A percentile compares a stretch with the other conserved stretches of the same genome.
Conservation (phyloP, 2,797 vertebrate species). For the Pipistrellus pygmaeus region DNA sequence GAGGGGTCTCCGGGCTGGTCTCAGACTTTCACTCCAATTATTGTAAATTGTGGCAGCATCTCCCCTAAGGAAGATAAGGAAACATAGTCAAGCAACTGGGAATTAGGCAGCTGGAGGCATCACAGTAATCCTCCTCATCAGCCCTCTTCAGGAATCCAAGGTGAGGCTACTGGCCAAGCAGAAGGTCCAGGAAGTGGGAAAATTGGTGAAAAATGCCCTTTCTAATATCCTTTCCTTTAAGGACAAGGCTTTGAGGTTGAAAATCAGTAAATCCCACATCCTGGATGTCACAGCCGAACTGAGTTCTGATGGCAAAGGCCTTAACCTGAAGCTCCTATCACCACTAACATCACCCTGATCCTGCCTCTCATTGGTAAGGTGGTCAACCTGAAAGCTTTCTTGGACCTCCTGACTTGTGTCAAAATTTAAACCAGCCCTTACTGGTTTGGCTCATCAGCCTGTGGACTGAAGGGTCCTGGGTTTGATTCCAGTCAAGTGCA, state of each 20-base stretch:
- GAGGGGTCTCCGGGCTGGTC: background rate
- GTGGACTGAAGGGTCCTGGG: too few species aligned
- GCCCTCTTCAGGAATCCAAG: background rate
- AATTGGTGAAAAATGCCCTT: background rate
- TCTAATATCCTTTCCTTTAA: background rate
- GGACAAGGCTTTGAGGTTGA: background rate
- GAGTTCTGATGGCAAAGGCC: background rate
- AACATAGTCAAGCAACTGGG: background rate
- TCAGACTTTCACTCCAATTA: background rate
- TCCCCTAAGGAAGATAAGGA: background rate
- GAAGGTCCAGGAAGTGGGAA: background rate
- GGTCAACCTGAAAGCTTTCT: background rate
- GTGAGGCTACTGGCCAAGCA: background rate
- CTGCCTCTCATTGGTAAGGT: accelerated
- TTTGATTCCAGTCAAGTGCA: too few species aligned
- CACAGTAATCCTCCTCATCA: background rate
- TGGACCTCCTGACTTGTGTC: background rate
- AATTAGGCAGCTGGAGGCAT: background rate
- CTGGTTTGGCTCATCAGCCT: too few species aligned
- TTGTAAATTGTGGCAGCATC: background rate
- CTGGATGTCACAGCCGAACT: background rate
- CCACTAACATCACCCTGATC: background rate
- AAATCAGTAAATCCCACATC: background rate
- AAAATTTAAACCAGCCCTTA: accelerated
- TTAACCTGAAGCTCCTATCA: background rate